Evolutionary conservation across 1,140 invertebrate genomes (phyloP).

Genomic region (Brachionus paranguensis): DNA sequence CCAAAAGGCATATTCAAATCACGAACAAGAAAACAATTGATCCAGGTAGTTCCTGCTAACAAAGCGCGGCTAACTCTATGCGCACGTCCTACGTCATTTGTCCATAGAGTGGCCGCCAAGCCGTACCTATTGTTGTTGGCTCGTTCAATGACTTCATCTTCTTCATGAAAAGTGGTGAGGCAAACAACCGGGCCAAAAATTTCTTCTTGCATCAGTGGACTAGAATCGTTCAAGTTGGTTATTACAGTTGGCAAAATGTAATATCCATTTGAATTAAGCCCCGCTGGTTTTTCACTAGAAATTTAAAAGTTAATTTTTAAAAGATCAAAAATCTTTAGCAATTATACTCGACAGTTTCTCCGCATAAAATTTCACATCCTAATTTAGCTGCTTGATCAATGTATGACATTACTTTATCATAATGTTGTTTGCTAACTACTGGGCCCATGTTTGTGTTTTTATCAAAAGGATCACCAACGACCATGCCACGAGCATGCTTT

Average conservation of each 20-base stretch:
- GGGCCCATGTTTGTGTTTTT: conserved; percentile 56
- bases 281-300: conserved; percentile 10
- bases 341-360: conserved; percentile 46
- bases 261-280: conserved; percentile 55
- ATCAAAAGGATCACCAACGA: conserved; percentile 58
- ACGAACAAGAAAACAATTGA: conserved; percentile 61
- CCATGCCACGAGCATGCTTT: conserved; percentile 52
- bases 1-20: conserved; percentile 63
- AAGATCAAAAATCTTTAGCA: not conserved
- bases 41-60: conserved; percentile 62
- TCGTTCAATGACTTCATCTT: conserved; percentile 56
- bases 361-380: conserved; percentile 50
- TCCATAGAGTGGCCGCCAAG: conserved; percentile 60
- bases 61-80: conserved; percentile 57
- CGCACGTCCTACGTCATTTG: conserved; percentile 53
- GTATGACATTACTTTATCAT: conserved; percentile 58
- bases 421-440: conserved; percentile 58
- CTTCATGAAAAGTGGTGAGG: conserved; percentile 58
- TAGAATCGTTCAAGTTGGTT: conserved; percentile 54
- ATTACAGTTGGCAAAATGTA: conserved; percentile 60
- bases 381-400: conserved; percentile 50
- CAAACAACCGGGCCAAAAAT: conserved; percentile 63
- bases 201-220: conserved; percentile 60
- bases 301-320: not conserved
- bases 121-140: conserved; percentile 60